Percentiles rank a stretch among this genome's conserved stretches.
Evolutionary conservation across 2,888 invertebrate genomes (phyloP).

Genomic region (Silvanus unidentatus): DNA sequence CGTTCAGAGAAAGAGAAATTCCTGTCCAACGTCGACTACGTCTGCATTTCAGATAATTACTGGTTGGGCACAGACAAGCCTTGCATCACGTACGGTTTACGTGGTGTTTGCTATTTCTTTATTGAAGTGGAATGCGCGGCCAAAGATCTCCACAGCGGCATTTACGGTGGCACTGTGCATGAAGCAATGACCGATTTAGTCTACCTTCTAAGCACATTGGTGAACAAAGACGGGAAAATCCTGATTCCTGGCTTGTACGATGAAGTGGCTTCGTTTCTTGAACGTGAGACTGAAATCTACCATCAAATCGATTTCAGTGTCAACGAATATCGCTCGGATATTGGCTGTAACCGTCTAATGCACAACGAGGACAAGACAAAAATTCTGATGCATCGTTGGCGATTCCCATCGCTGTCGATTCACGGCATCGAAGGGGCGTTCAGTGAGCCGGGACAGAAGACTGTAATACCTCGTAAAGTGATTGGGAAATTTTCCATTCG

Average conservation of each 20-base stretch:
- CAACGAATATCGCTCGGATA: constrained; percentile 64
- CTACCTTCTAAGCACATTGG: constrained; percentile 74
- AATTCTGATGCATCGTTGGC: constrained; percentile 91
- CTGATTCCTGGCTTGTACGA: constrained; percentile 76
- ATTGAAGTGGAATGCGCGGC: constrained; percentile 79
- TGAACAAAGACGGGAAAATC: constrained; percentile 83
- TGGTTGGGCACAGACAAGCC: constrained; percentile 95
- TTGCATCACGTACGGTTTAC: constrained; percentile 91
- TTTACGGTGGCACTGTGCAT: constrained; percentile 35
- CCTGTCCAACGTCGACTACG: constrained; percentile 78
- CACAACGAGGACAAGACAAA: constrained; percentile 76
- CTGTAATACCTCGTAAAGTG: constrained; percentile 90
- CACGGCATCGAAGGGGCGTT: constrained; percentile 92
- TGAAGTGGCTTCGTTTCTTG: constrained; percentile 67
- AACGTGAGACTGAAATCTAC: constrained; percentile 68
- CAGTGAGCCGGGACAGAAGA: constrained; percentile 87
- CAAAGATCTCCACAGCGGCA: constrained; percentile 74
- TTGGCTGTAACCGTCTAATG: constrained; percentile 64
- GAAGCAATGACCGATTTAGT: constrained; percentile 91
- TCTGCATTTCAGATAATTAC: constrained; percentile 98
- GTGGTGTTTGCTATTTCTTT: constrained; percentile 90
- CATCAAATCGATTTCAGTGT: constrained; percentile 81
- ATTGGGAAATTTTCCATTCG: constrained; percentile 96
- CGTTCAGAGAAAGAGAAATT: constrained; percentile 65
- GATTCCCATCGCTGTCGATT: constrained; percentile 86